These are phyloP conservation scores for Sardina pilchardus DNA, from an alignment of 2,113 vertebrate genomes.

Conservation along the genomic window DNA sequence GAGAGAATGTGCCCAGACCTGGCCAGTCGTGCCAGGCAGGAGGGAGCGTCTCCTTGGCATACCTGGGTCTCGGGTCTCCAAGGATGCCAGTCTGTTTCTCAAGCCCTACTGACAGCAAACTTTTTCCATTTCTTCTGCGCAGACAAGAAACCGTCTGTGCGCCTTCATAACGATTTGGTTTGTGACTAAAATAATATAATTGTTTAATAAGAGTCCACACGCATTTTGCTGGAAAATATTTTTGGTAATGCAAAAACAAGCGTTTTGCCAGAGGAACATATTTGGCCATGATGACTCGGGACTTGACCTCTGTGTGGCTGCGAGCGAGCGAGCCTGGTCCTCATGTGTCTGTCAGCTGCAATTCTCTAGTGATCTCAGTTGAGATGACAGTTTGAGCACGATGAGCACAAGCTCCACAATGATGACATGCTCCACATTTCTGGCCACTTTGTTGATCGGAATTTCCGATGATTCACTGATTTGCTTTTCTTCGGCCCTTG, in stretches of 20 bases:
- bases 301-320: neutral
- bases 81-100: neutral
- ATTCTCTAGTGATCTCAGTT: neutral
- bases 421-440: neutral
- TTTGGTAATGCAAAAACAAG: neutral
- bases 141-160: neutral
- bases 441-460: neutral
- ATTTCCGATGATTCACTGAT: neutral
- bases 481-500: neutral
- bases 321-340: neutral
- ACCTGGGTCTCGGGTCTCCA: neutral
- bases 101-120: neutral
- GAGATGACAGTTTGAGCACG: neutral
- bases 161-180: neutral
- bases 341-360: neutral
- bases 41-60: neutral
- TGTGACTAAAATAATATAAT: constrained; percentile 10
- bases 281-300: neutral
- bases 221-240: neutral
- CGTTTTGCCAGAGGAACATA: neutral
- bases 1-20: neutral
- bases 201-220: neutral
- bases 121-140: constrained; percentile 11
- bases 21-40: neutral
- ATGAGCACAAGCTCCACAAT: neutral